A percentile compares a stretch with the other conserved stretches of the same genome.
These are phyloP conservation scores for Nyctibius bracteatus DNA, from an alignment of 2,113 vertebrate genomes.

Conservation along the genomic window DNA sequence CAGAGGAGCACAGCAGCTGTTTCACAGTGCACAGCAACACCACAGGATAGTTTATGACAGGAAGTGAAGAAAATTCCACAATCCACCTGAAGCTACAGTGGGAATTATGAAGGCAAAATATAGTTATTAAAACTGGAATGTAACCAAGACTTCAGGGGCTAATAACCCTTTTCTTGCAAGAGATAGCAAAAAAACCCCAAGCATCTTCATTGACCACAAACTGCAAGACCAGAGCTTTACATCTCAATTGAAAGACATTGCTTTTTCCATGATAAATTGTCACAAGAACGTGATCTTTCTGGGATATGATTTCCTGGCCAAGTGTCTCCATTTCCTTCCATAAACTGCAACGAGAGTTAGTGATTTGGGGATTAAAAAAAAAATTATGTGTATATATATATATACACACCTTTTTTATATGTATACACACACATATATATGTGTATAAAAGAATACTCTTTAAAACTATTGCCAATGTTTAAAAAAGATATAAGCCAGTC, in stretches of 20 bases:
- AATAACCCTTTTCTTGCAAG: constrained; percentile 50
- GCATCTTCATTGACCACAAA: constrained; percentile 35
- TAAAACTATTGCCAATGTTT: background rate
- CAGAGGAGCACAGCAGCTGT: constrained; percentile 28
- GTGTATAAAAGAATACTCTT: background rate
- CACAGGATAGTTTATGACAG: constrained; percentile 38
- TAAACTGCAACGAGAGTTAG: background rate
- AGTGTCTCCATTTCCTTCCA: constrained; percentile 24
- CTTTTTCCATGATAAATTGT: constrained; percentile 33
- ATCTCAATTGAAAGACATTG: constrained; percentile 15
- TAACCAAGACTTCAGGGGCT: constrained; percentile 49
- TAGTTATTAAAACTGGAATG: constrained; percentile 55
- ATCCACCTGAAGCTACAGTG: constrained; percentile 49
- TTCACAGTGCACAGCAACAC: background rate
- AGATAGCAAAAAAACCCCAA: constrained; percentile 36
- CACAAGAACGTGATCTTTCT: constrained; percentile 43
- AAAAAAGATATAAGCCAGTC: background rate
- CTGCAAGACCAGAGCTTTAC: constrained; percentile 14
- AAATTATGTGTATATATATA: background rate
- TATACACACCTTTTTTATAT: background rate
- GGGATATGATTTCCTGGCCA: constrained; percentile 24
- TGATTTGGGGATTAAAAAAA: background rate
- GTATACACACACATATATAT: background rate
- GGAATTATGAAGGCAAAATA: constrained; percentile 45
- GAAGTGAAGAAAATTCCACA: constrained; percentile 51